Base-by-base conservation (phyloP, 2,888 invertebrate genomes). In the Molanna angustata region DNA sequence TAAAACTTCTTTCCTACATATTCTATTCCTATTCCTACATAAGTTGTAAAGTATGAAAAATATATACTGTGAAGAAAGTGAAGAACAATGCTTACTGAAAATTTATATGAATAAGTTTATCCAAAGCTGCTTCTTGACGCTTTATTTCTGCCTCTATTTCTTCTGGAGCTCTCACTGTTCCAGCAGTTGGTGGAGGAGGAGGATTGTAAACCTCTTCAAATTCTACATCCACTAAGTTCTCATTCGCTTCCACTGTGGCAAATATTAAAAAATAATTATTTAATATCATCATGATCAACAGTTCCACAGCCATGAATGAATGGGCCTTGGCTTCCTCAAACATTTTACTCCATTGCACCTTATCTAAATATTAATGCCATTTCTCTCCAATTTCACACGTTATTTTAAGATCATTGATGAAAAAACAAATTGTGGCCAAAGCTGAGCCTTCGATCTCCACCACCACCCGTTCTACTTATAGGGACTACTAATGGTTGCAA, bases 71-170 rank as follows among this genome's bases (percentile, higher is more conserved):
- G n/a, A n/a, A n/a, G n/a, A n/a, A n/a, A n/a, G n/a, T n/a, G n/a
- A n/a, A n/a, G n/a, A n/a, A n/a, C n/a, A n/a, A 2, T 4, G 41
- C 80, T 73, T 65, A 88, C 89, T 85, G 83, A 14, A 91, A 78
- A 19, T 80, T 83, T 11, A 91, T 78, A 4, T 83, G 69, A 0
- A 85, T 83, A 16, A 92, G 72, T 59, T 84, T 85, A 62, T 90
- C 86, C 64, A 90, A 80, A 44, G 86, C 86, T 2, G 80, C 75
- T 62, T 91, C 90, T 18, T 85, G 78, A 61, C 77, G 80, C 64
- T 84, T 86, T 66, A 88, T 81, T 66, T 90, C 90, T 0, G 83
- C 84, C 63, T 91, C 91, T 18, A 90, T 85, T 64, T 90, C 86
- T 70, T 90, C 90, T 0, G 90, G 89, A 17, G 84, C 76, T 40